Evolutionary conservation across 2,113 vertebrate species (phyloP).

Genomic region (Anolis carolinensis): DNA sequence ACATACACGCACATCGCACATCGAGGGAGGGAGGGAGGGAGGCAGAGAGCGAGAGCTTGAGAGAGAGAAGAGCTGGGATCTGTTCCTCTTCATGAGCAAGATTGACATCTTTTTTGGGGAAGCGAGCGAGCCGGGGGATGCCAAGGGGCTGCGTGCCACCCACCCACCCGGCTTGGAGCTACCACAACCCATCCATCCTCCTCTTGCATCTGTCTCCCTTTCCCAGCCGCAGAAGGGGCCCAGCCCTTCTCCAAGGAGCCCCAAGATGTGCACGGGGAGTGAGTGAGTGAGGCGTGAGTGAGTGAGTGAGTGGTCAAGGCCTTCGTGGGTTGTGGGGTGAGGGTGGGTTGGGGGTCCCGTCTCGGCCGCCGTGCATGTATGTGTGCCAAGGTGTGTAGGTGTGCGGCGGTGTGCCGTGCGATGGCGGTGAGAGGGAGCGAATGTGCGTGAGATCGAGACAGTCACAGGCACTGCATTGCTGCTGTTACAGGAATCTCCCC

Average conservation of each 20-base stretch:
- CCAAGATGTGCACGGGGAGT: background rate
- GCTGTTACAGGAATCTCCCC: constrained; percentile 22
- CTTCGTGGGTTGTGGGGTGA: too few relatives aligned
- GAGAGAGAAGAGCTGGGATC: constrained; percentile 57
- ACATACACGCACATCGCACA: too few relatives aligned
- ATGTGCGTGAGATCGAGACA: constrained; percentile 19
- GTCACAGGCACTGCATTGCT: constrained; percentile 53
- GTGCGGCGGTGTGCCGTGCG: constrained; percentile 35
- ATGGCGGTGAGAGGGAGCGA: background rate
- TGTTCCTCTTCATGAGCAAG: constrained; percentile 68
- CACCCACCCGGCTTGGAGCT: background rate
- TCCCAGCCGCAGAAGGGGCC: too few relatives aligned
- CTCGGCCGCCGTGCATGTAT: too few relatives aligned
- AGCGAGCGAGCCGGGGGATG: background rate
- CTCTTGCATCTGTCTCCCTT: background rate
- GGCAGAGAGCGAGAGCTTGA: constrained; percentile 42
- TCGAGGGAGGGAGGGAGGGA: background rate
- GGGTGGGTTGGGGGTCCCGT: too few relatives aligned
- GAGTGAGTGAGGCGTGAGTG: constrained; percentile 16
- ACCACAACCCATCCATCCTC: background rate
- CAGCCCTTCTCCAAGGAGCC: constrained; percentile 1
- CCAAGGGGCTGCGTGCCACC: background rate
- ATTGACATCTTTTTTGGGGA: constrained; percentile 65
- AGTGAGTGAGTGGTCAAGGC: too few relatives aligned
- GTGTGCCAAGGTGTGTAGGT: constrained; percentile 35